Base-by-base conservation (phyloP, 2,888 invertebrate genomes). In the Osedax fenrisi region DNA sequence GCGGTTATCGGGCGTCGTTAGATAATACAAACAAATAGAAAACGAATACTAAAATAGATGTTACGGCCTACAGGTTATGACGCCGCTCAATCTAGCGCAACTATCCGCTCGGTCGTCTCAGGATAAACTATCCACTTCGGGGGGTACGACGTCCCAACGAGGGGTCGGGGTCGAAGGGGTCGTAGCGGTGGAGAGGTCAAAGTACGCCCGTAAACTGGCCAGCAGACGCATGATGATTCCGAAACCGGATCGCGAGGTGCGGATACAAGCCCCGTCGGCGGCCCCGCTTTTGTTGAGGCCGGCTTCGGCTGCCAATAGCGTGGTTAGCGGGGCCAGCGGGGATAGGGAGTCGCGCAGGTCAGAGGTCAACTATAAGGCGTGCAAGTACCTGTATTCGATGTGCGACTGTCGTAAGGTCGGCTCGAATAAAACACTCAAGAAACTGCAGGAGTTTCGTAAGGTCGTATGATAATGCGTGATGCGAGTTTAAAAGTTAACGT, bases 381-480 rank as follows among this genome's bases (percentile, higher is more conserved):
- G 27, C 72, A 56, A 27, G n/a, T 72, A 62, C 62, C 72, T 72
- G 23, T 72, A 72, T 25, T 23, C 23, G 21, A 72, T 72, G 72
- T 72, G 72, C 62, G 21, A 72, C 26, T 72, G 72, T 61, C 24
- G 61, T 59, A 22, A 72, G 13, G 72, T 72, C 10, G 62, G 72
- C 64, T 24, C 25, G 26, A 56, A 56, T 17, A 27, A 62, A 21
- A 72, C 72, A 23, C 22, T 72, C 27, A 64, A 56, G n/a, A 62
- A 59, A 24, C 72, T 72, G 26, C 68, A 26, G 68, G 13, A 27
- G 10, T 25, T 68, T 26, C 25, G 68, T 10, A 68, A 68, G 68
- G 68, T 68, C 22, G 22, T 10, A 21, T 2, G 2, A n/a, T n/a
- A n/a, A n/a, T n/a, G n/a, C n/a, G n/a, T n/a, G n/a, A n/a, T n/a